Evolutionary conservation across 2,888 invertebrate species (phyloP), one percentile per base, ranked within the genome.

Genomic region (Ramazzottius varieornatus): DNA sequence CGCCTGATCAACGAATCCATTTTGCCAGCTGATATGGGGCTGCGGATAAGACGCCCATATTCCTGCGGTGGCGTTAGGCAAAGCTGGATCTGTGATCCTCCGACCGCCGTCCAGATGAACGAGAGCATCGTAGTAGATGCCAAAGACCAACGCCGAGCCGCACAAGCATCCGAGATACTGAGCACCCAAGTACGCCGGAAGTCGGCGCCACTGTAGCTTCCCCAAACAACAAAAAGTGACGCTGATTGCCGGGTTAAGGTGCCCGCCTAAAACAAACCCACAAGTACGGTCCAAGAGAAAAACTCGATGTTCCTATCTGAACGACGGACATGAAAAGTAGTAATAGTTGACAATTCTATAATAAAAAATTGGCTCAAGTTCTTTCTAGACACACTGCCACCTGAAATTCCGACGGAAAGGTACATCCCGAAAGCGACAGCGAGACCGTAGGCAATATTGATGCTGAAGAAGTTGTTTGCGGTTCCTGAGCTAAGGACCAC

Each of bases 1-100:
- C 66, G 79, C 79, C 77, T 80, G 80, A 71, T 81, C 81, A 2
- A 74, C 71, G n/a, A 80, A 70, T 1, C 75, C 77, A n/a, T 76
- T 76, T 32, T 71, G 69, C 1, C 73, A 71, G 33, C 75, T 72
- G 4, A 80, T 72, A 68, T 74, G 76, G 0, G 71, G 69, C 32
- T 75, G 73, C 1, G 80, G 80, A 68, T 77, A 80, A 1, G 81
- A 81, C 63, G 79, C 74, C 71, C 78, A 81, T 46, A 81, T 80
- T 20, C 77, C 77, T 0, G 80, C 80, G 0, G 80, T 80, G 1
- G 72, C 74, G 1, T 71, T 69, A 1, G 8, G 8, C 8, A 13
- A 40, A 40, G 20, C 20, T 8, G 40, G 40, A 20, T 40, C 40
- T 20, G 40, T 40, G 8, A 40, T 20, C 8, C 40, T 8, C 8